Evolutionary conservation across 2,888 invertebrate genomes (phyloP), one percentile per base, ranked within the genome.

Genomic region (Gonocerus acuteangulatus): DNA sequence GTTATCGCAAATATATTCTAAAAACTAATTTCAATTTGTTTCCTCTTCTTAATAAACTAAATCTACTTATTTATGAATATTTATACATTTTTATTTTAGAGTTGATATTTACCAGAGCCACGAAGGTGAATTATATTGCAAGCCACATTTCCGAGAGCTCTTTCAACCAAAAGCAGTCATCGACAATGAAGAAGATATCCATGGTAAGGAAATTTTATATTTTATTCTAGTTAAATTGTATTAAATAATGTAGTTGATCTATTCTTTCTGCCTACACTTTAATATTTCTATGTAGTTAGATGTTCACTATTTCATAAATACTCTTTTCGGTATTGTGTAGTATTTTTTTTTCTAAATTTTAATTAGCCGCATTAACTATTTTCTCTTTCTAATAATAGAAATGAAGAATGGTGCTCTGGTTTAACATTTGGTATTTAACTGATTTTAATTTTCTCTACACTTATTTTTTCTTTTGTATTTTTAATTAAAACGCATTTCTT

Each of bases 31-130:
- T n/a, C n/a, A n/a, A n/a, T n/a, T n/a, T n/a, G n/a, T n/a, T n/a
- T n/a, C n/a, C n/a, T n/a, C n/a, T n/a, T n/a, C n/a, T n/a, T n/a
- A n/a, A n/a, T n/a, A n/a, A n/a, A n/a, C n/a, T n/a, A n/a, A n/a
- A n/a, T n/a, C n/a, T n/a, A n/a, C n/a, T n/a, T n/a, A n/a, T n/a
- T n/a, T n/a, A n/a, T n/a, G n/a, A n/a, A n/a, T n/a, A n/a, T n/a
- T n/a, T n/a, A n/a, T n/a, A n/a, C n/a, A 11, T 21, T 27, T 2
- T 39, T 65, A 60, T 74, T 79, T 1, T 76, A 95, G 92, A 71
- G 85, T 93, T 71, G 95, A 95, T 76, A 91, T 87, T 36, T 95
- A 93, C 77, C 85, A 89, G 74, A 92, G 92, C 72, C 89, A 95
- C 74, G 91, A 92, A 76, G 89, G 91, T 6, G 82, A 83, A 44